phyloP scores from a whole-genome alignment of 1,140 invertebrate genomes.

The Batillaria attramentaria region DNA sequence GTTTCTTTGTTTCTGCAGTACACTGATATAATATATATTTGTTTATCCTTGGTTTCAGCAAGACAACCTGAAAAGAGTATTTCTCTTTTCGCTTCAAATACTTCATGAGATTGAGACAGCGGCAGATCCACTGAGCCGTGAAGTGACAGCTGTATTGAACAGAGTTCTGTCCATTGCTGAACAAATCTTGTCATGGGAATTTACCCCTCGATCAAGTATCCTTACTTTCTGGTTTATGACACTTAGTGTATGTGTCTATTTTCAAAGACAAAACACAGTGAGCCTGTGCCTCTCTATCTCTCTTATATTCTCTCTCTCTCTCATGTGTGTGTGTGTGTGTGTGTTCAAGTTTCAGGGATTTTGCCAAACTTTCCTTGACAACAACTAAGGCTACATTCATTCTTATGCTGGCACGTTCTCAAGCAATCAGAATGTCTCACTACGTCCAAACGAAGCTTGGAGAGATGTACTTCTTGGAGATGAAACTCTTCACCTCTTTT shows the following conservation, averaged over 20 bases:
- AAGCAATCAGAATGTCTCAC: constrained; percentile 57
- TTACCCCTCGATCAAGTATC: constrained; percentile 72
- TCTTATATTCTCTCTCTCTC: too few relatives aligned
- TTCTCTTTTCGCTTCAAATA: constrained; percentile 79
- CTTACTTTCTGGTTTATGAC: neutral
- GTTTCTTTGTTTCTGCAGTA: too few relatives aligned
- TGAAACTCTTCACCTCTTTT: constrained; percentile 83
- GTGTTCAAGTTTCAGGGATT: too few relatives aligned
- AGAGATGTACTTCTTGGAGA: constrained; percentile 83
- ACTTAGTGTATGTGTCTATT: neutral
- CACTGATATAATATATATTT: too few relatives aligned
- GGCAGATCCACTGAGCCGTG: constrained; percentile 73
- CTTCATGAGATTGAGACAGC: constrained; percentile 77
- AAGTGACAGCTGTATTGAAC: constrained; percentile 72
- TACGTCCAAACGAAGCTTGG: constrained; percentile 76
- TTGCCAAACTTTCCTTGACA: too few relatives aligned
- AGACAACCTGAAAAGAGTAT: constrained; percentile 84
- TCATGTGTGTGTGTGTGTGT: too few relatives aligned
- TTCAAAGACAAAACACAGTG: neutral
- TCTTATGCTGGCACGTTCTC: constrained; percentile 66
- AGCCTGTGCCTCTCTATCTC: neutral
- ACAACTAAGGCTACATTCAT: too few relatives aligned
- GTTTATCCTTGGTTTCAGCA: constrained; percentile 67
- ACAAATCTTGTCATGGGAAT: constrained; percentile 83
- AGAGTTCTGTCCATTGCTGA: constrained; percentile 83